Evolutionary conservation across 92 coral and sea anemone genomes (phyloP).

Genomic region (Meandrina meandrites): DNA sequence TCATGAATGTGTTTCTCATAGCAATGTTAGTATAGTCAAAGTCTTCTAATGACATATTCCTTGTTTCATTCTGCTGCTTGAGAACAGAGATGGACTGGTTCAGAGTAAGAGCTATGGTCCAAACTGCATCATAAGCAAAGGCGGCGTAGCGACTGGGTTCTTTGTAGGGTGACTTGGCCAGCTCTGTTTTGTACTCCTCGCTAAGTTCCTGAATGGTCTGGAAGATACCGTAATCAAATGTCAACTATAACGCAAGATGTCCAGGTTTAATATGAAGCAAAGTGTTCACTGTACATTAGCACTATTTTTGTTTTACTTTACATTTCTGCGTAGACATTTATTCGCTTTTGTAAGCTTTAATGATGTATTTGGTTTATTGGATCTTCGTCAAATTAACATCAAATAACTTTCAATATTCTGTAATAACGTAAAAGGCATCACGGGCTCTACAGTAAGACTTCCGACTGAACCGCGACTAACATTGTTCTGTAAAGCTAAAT

Average conservation of each 20-base stretch:
- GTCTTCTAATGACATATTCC: conserved; percentile 59
- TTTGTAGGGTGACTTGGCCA: conserved; percentile 37
- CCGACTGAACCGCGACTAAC: no score
- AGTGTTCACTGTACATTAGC: background rate
- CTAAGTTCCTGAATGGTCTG: conserved; percentile 62
- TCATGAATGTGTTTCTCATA: conserved; percentile 72
- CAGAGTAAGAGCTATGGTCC: conserved; percentile 76
- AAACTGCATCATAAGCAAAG: conserved; percentile 81
- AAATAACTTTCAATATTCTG: no score
- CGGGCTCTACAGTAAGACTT: no score
- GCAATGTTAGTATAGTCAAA: conserved; percentile 65
- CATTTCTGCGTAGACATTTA: no score
- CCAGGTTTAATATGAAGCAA: background rate
- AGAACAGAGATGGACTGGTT: conserved; percentile 59
- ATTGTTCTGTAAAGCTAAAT: no score
- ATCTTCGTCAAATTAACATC: no score
- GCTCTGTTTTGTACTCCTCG: conserved; percentile 34
- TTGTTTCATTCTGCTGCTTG: conserved; percentile 61
- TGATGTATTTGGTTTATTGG: no score
- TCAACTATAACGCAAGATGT: background rate
- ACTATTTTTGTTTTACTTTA: no score
- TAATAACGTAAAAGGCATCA: no score
- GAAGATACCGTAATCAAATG: background rate
- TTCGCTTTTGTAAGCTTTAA: no score
- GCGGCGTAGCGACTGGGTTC: conserved; percentile 64